Evolutionary conservation across 1,140 invertebrate species (phyloP).

Genomic region (Nephila pilipes): DNA sequence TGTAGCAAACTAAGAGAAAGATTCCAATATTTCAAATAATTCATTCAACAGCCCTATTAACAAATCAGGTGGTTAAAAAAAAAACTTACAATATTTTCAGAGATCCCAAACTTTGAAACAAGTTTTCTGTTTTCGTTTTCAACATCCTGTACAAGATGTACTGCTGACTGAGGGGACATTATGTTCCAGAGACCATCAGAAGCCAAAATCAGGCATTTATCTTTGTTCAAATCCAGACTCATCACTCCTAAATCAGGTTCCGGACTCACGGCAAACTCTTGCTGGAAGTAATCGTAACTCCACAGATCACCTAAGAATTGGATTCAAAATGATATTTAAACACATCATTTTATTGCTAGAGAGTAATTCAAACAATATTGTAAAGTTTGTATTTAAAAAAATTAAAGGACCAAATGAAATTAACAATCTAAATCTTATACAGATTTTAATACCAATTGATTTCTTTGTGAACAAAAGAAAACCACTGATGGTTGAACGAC

Average conservation of each 20-base stretch:
- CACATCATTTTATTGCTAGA: too few species aligned
- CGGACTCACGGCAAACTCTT: constrained; percentile 97
- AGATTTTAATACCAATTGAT: too few species aligned
- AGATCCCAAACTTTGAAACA: constrained; percentile 65
- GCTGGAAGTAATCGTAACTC: constrained; percentile 95
- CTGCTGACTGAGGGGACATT: constrained; percentile 90
- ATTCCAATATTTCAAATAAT: too few species aligned
- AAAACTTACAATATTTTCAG: constrained; percentile 63
- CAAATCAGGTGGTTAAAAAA: neutral
- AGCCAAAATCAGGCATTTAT: constrained; percentile 95
- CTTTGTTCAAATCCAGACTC: constrained; percentile 89
- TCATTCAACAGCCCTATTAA: too few species aligned
- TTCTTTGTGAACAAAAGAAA: too few species aligned
- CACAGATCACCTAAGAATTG: constrained; percentile 90
- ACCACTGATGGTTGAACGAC: too few species aligned
- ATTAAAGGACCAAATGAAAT: too few species aligned
- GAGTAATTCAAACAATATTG: too few species aligned
- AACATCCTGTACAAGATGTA: constrained; percentile 90
- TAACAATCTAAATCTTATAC: too few species aligned
- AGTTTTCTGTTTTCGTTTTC: constrained; percentile 89
- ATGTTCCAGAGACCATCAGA: constrained; percentile 99
- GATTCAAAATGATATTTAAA: constrained; percentile 60
- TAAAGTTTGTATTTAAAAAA: too few species aligned
- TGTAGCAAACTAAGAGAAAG: too few species aligned
- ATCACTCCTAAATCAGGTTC: constrained; percentile 96